Percentiles rank a stretch among this genome's conserved stretches.
Evolutionary conservation across 1,140 invertebrate genomes (phyloP).

Genomic region (Grapholita molesta): DNA sequence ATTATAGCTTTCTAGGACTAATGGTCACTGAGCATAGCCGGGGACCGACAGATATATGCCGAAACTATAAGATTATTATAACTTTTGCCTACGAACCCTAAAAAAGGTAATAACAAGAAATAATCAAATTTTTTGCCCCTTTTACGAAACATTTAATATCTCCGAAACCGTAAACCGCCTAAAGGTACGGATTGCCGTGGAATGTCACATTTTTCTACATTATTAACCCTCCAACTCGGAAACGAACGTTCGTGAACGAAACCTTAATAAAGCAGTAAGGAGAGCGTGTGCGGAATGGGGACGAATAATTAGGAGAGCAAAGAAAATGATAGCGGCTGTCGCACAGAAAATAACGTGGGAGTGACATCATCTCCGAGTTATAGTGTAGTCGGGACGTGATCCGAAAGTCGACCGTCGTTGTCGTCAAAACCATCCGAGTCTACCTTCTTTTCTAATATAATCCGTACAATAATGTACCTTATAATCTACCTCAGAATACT

Average conservation of each 20-base stretch:
- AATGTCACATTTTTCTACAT: not conserved
- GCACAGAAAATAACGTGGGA: slow-evolving; percentile 8
- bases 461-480: not conserved
- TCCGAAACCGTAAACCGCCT: no score
- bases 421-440: not conserved
- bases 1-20: no score
- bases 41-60: no score
- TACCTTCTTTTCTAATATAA: not conserved
- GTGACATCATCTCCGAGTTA: slow-evolving; percentile 10
- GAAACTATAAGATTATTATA: no score
- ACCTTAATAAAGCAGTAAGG: not conserved
- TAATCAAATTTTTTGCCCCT: no score
- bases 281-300: not conserved
- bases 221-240: not conserved
- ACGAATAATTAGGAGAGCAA: slow-evolving; percentile 6
- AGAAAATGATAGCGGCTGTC: not conserved
- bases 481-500: not conserved
- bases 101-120: no score
- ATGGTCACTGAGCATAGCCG: no score
- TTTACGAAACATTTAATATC: no score
- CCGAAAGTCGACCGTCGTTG: not conserved
- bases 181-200: no score
- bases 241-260: not conserved
- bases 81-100: no score
- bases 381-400: slow-evolving; percentile 14